Base-by-base conservation (phyloP, 2,888 invertebrate species). In the Cerastis leucographa region DNA sequence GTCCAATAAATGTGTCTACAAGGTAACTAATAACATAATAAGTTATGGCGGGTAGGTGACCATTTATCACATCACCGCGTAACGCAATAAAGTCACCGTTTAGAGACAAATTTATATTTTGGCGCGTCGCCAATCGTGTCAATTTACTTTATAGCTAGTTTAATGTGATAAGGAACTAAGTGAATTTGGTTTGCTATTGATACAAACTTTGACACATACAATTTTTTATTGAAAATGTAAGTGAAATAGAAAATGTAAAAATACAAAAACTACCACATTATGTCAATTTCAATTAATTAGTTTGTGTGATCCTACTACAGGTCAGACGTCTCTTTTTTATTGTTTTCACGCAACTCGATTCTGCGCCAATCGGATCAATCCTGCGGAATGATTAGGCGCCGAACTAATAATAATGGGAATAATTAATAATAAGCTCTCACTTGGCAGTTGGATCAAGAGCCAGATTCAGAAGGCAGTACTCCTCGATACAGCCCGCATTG, bases 21-120 rank as follows among this genome's bases (percentile, higher is more conserved):
- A 69, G 56, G 65, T 66, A 46, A 56, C 56, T 76, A 62, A 76
- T 76, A 81, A 64, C n/a, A 64, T 56, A 67, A 72, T 87, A 85
- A 79, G 54, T 74, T 40, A 44, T 12, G 35, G n/a, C 40, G n/a
- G 46, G 25, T 62, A 59, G 74, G 69, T 80, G 71, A 49, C 44
- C 71, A 59, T 85, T 80, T 81, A 79, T 86, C 78, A 79, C 29
- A 72, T 64, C 25, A 77, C 67, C 73, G 74, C 62, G 64, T 81
- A 87, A 81, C 40, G 72, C 76, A 84, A 84, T 88, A 77, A 86
- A 86, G 46, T 79, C 75, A 68, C 66, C 77, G 69, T 81, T 83
- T 74, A 88, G 70, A 61, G 84, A 70, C 81, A 79, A 74, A 76
- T 81, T 85, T 71, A 84, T 86, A 77, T 76, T 70, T 79, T 88